These are phyloP conservation scores for Noctua janthe DNA, from an alignment of 2,888 invertebrate genomes.

Conservation along the genomic window DNA sequence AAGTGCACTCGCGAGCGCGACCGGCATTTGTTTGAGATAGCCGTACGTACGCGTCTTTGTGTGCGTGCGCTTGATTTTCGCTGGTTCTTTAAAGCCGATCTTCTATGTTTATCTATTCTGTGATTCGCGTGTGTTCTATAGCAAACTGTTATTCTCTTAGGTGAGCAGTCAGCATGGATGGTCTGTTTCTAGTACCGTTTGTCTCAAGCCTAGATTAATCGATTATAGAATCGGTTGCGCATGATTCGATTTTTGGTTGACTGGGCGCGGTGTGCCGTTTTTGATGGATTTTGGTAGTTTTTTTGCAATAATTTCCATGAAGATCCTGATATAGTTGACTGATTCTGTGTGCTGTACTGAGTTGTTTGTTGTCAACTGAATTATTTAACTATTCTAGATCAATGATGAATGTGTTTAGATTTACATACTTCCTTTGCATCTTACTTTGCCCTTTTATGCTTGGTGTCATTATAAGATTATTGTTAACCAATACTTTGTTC, in stretches of 20 bases:
- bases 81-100: background rate
- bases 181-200: constrained; percentile 53
- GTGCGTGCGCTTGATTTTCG: background rate
- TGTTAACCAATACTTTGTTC: background rate
- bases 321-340: constrained; percentile 12
- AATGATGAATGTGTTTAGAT: background rate
- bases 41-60: background rate
- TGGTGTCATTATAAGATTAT: background rate
- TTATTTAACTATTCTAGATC: background rate
- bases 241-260: constrained; percentile 39
- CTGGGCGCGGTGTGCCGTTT: constrained; percentile 19
- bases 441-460: background rate
- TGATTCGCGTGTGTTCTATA: constrained; percentile 28
- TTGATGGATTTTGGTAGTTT: constrained; percentile 7
- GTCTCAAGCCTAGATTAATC: constrained; percentile 48
- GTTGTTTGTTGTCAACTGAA: background rate
- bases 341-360: background rate
- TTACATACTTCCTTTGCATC: background rate
- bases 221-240: constrained; percentile 52
- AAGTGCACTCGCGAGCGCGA: background rate
- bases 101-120: constrained; percentile 7
- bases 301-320: constrained; percentile 20
- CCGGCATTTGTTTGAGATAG: background rate
- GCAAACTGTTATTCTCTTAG: constrained; percentile 40
- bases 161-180: constrained; percentile 26